Base-by-base conservation (phyloP, 2,113 vertebrate species). In the Jacana jacana region DNA sequence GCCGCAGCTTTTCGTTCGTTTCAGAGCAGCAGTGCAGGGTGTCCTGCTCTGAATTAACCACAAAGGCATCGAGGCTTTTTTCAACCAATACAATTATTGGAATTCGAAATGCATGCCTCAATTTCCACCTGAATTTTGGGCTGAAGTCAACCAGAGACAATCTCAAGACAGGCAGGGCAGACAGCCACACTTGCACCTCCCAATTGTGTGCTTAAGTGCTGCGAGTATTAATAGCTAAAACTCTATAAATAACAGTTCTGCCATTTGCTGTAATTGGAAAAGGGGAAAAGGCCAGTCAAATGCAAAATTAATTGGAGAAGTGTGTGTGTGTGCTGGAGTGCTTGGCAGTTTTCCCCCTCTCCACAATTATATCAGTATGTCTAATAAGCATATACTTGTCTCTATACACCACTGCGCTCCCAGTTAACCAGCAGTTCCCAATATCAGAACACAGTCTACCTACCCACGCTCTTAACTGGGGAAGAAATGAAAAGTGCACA, bases 271-370 rank as follows among this genome's bases (percentile, higher is more conserved):
- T 60, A 96, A 91, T 27, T 64, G 25, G 68, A 89, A 82, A 88
- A 84, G 64, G 33, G 25, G 68, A 89, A 82, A 88, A 84, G 64
- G 33, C 27, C 55, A 86, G 60, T 25, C 68, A 82, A 73, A 96
- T 39, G 71, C 51, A 83, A 95, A 94, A 92, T 81, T 92, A 90
- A 93, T 61, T 92, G 72, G 39, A 92, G 80, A 89, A 92, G 72
- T 49, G 33, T 64, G 40, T 11, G 6, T 70, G 7, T 75, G 76
- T 66, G 39, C 25, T n/a, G 30, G 60, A 92, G 92, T 9, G 9
- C 55, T 54, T 89, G 80, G 86, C 72, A 84, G 51, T 60, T 91
- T 88, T 70, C 54, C 30, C 5, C 33, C 72, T 75, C 35, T 79
- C 27, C 39, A 68, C 48, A 52, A 84, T 81, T 84, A 10, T 13